Percentiles rank a stretch among this genome's conserved stretches.
phyloP scores from a whole-genome alignment of 1,140 invertebrate species.

The Ceratina japonica region DNA sequence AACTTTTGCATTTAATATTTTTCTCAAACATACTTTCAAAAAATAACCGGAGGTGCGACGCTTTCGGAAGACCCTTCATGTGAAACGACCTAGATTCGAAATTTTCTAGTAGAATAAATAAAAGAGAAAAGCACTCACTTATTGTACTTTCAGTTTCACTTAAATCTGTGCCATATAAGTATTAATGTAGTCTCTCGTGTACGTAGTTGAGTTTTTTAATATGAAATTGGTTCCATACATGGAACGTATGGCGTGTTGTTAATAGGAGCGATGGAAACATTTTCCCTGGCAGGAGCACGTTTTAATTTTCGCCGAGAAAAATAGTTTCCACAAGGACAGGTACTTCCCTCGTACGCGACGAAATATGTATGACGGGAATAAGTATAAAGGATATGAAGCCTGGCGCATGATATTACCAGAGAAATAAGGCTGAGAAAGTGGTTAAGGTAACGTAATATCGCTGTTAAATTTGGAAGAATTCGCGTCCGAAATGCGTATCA shows the following conservation, averaged over 20 bases:
- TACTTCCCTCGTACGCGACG: slow-evolving; percentile 5
- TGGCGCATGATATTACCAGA: slow-evolving; percentile 22
- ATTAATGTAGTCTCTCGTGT: too few relatives aligned
- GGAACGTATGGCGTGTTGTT: neutral
- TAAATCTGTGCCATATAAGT: too few relatives aligned
- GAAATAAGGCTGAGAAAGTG: slow-evolving; percentile 9
- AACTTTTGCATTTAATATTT: too few relatives aligned
- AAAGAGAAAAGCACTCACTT: too few relatives aligned
- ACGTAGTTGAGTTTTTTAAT: too few relatives aligned
- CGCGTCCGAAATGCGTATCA: neutral
- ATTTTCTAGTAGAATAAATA: too few relatives aligned
- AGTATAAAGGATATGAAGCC: slow-evolving; percentile 16
- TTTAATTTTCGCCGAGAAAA: neutral
- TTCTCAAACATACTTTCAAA: too few relatives aligned
- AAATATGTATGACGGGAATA: slow-evolving; percentile 21
- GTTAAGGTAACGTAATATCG: slow-evolving; percentile 19
- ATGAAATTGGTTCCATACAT: too few relatives aligned
- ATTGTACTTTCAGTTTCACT: too few relatives aligned
- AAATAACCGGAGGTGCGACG: too few relatives aligned
- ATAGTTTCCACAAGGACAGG: neutral
- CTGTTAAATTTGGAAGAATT: neutral
- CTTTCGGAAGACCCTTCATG: too few relatives aligned
- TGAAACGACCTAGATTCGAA: too few relatives aligned
- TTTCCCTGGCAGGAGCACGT: neutral
- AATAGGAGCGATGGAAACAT: neutral